A percentile compares a stretch with the other conserved stretches of the same genome.
These are phyloP conservation scores for Caenorhabditis sp. DNA, from an alignment of 2,888 invertebrate species.

Conservation along the genomic window DNA sequence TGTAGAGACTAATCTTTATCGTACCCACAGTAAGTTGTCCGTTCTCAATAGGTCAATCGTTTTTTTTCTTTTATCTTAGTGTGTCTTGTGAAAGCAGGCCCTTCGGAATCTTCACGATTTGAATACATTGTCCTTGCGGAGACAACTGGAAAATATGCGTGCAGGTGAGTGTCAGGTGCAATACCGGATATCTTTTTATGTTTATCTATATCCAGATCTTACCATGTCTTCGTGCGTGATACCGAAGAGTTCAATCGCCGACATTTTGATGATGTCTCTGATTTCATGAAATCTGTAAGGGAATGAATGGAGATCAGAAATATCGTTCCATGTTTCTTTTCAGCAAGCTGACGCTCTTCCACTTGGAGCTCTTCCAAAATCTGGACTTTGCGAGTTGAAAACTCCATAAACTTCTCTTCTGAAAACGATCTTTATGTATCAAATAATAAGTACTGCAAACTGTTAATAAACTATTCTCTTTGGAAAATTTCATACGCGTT, in stretches of 20 bases:
- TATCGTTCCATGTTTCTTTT: conserved; percentile 15
- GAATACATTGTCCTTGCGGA: conserved; percentile 78
- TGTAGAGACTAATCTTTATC: conserved; percentile 70
- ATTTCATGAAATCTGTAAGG: conserved; percentile 74
- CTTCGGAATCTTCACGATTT: conserved; percentile 72
- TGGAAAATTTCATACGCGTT: no score
- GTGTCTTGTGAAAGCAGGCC: conserved; percentile 77
- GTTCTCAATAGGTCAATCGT: not conserved
- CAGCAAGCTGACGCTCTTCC: conserved; percentile 65
- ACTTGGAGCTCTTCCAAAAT: conserved; percentile 71
- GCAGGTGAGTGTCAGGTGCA: conserved; percentile 66
- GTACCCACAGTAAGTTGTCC: conserved; percentile 67
- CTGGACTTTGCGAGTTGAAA: conserved; percentile 69
- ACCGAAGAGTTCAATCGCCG: conserved; percentile 76
- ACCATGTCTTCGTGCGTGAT: conserved; percentile 77
- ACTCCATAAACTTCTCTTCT: conserved; percentile 39
- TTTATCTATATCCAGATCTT: conserved; percentile 67
- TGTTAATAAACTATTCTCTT: conserved; percentile 31
- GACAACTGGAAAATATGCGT: conserved; percentile 73
- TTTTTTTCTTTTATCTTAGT: conserved; percentile 55
- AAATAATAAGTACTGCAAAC: conserved; percentile 20
- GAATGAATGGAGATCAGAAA: not conserved
- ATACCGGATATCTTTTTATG: no score
- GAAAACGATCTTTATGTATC: conserved; percentile 35
- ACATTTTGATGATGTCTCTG: conserved; percentile 78